These are phyloP conservation scores for Prietella phreatophila DNA, from an alignment of 2,113 vertebrate genomes.

Conservation along the genomic window DNA sequence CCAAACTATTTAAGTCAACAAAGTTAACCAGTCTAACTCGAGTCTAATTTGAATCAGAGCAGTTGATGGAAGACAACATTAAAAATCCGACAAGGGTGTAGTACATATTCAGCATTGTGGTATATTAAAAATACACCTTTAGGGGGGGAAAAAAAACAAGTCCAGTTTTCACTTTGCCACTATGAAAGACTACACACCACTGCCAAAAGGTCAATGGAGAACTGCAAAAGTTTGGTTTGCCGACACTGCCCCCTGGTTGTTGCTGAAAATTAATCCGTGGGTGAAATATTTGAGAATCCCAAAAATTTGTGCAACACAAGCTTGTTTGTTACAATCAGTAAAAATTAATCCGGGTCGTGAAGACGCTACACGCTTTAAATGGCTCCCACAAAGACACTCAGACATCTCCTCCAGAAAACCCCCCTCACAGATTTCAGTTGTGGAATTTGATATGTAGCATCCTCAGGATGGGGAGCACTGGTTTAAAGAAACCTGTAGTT, in stretches of 20 bases:
- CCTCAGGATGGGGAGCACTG: not conserved
- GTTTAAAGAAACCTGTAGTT: not conserved
- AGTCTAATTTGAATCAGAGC: not conserved
- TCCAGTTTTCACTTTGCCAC: not conserved
- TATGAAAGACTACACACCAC: not conserved
- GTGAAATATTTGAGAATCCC: not conserved
- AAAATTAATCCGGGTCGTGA: too few species aligned
- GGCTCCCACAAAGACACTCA: too few species aligned
- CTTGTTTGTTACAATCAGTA: too few species aligned
- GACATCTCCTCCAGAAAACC: too few species aligned
- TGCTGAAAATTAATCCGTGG: not conserved
- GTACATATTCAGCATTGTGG: not conserved
- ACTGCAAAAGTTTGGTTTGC: not conserved
- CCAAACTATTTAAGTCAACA: not conserved
- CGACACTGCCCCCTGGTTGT: slow-evolving; percentile 26
- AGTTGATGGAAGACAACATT: not conserved
- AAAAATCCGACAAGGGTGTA: not conserved
- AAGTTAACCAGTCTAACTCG: not conserved
- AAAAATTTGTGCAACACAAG: too few species aligned
- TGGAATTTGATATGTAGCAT: too few species aligned
- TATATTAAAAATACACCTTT: not conserved
- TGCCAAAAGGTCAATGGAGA: not conserved
- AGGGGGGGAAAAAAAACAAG: not conserved
- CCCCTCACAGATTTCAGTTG: too few species aligned
- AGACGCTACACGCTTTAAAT: too few species aligned